Base-by-base conservation (phyloP, 2,888 invertebrate species). In the Rotaria sp. region DNA sequence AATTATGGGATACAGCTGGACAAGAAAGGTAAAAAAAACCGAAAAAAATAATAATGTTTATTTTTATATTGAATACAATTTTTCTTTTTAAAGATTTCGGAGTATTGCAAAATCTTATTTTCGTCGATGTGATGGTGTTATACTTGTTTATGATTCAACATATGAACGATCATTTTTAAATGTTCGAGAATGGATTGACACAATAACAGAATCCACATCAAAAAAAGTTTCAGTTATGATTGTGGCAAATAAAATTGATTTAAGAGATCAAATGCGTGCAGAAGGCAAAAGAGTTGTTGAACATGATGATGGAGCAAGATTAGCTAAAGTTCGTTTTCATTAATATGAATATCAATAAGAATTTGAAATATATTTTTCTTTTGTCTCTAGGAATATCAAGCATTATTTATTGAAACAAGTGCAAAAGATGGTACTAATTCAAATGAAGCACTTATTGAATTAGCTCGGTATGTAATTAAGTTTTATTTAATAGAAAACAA, bases 61-160 rank as follows among this genome's bases (percentile, higher is more conserved):
- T 11, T 45, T 45, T 45, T 8, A 45, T 11, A 45, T 45, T 45
- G 8, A 15, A 50, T 50, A 50, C 18, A 13, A 15, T 74, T 35
- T 84, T 86, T 87, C 67, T 38, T 84, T 67, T 75, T 87, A 4
- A 87, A 91, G 93, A 87, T 93, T 93, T 89, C 92, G 93, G 30
- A 93, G 93, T 87, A 92, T 93, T 85, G 93, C 93, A 55, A 93
- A 93, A 88, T 93, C 93, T 0, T 93, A 93, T 89, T 93, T 93
- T 89, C 91, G 93, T 7, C 90, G 93, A 85, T 93, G 93, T 5
- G 93, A 93, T 89, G 93, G 93, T 8, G 93, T 93, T 7, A 90
- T 93, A 87, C 89, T 93, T 57, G 89, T 93, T 86, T 93, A 93
- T 88, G 93, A 93, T 89, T 92, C 93, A 87, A 93, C 93, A 30